Conservation (phyloP, 2,113 vertebrate genomes). For the Myrmecobius fasciatus region DNA sequence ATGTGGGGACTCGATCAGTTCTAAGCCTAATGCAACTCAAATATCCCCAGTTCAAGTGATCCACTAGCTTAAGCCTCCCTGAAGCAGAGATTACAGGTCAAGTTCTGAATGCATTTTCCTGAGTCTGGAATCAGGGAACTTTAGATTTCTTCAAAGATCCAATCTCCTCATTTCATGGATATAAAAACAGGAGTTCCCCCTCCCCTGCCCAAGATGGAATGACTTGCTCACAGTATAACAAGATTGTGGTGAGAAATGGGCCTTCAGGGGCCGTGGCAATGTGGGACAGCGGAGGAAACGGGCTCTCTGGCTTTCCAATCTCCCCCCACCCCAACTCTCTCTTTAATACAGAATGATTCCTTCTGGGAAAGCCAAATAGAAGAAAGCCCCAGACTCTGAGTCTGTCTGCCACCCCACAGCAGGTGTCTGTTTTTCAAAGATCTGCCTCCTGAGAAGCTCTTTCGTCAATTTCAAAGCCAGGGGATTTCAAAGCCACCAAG, state of each 20-base stretch:
- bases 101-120: constrained; percentile 49
- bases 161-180: neutral
- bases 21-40: neutral
- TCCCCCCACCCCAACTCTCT: constrained; percentile 36
- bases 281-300: constrained; percentile 3
- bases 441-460: neutral
- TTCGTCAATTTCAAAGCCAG: constrained; percentile 6
- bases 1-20: neutral
- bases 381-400: neutral
- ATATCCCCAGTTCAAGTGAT: neutral
- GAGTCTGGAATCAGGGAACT: constrained; percentile 48
- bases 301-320: constrained; percentile 42
- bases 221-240: neutral
- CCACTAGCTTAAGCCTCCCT: neutral
- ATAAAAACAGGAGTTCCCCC: neutral
- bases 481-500: neutral
- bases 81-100: neutral
- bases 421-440: neutral
- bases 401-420: neutral
- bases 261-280: neutral
- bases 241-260: neutral
- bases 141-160: neutral
- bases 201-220: neutral
- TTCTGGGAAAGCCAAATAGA: neutral
- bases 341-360: constrained; percentile 15